Percentiles rank a stretch among this genome's conserved stretches.
These are phyloP conservation scores for Heliconius aoede DNA, from an alignment of 2,888 invertebrate genomes.

Conservation along the genomic window DNA sequence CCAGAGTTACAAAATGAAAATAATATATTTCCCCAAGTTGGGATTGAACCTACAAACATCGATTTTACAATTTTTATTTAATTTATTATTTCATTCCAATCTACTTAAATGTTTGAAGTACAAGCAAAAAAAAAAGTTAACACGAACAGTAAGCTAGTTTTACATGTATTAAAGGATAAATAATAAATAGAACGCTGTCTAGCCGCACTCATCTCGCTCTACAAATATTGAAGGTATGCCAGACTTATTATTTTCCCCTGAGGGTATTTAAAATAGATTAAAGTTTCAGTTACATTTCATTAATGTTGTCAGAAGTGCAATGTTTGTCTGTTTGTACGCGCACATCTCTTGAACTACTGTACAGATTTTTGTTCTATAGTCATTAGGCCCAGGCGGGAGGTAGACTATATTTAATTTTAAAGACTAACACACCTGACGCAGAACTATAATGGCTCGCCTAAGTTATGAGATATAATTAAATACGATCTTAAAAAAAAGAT, in stretches of 20 bases:
- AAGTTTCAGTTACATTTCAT: not conserved
- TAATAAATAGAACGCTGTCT: constrained; percentile 19
- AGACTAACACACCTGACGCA: too few species aligned
- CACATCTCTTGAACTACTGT: too few species aligned
- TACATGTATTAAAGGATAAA: constrained; percentile 16
- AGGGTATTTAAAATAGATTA: constrained; percentile 13
- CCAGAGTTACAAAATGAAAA: too few species aligned
- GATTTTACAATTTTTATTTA: not conserved
- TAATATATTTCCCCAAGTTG: too few species aligned
- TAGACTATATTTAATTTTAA: too few species aligned
- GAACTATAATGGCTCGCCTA: too few species aligned
- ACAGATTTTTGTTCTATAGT: too few species aligned
- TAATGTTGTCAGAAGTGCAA: not conserved
- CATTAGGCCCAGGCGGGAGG: too few species aligned
- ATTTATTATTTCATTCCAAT: not conserved
- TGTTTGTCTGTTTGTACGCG: too few species aligned
- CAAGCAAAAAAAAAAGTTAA: not conserved
- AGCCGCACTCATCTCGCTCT: constrained; percentile 15
- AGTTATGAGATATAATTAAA: too few species aligned
- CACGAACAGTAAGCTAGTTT: constrained; percentile 2
- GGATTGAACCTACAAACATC: too few species aligned
- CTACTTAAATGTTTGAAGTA: not conserved
- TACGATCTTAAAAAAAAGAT: too few species aligned
- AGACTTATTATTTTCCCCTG: constrained; percentile 10
- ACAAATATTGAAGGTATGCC: constrained; percentile 18